These are phyloP conservation scores for Patiria miniata DNA, from an alignment of 35 echinoderm and acorn worm species.

Conservation along the genomic window DNA sequence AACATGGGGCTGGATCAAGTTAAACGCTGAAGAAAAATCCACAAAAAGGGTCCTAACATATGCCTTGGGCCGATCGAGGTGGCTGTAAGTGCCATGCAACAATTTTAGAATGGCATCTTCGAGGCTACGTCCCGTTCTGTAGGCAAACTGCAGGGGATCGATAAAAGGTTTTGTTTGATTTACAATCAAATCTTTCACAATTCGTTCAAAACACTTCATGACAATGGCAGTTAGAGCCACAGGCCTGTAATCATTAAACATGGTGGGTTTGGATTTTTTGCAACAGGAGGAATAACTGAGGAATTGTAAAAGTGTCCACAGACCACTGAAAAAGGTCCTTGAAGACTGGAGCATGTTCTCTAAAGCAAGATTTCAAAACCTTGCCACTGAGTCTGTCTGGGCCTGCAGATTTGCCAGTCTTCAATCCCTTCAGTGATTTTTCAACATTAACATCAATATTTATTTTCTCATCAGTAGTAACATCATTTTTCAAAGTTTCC, in stretches of 20 bases:
- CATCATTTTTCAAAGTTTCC: not conserved
- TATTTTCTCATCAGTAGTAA: slow-evolving; percentile 12
- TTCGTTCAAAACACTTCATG: slow-evolving; percentile 42
- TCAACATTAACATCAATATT: too few species aligned
- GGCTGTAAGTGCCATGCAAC: slow-evolving; percentile 33
- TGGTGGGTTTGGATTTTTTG: slow-evolving; percentile 30
- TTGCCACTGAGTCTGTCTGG: slow-evolving; percentile 40
- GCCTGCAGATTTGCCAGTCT: slow-evolving; percentile 38
- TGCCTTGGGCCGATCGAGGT: slow-evolving; percentile 27
- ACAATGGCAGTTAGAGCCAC: slow-evolving; percentile 13
- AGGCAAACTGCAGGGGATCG: too few species aligned
- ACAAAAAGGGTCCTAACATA: slow-evolving; percentile 27
- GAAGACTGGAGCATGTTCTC: too few species aligned
- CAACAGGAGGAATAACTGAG: slow-evolving; percentile 49
- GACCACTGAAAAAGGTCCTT: slow-evolving; percentile 47
- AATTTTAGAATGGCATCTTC: slow-evolving; percentile 27
- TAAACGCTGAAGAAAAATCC: slow-evolving; percentile 26
- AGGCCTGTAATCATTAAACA: slow-evolving; percentile 46
- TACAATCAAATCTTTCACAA: slow-evolving; percentile 23
- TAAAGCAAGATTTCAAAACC: slow-evolving; percentile 36
- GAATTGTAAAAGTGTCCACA: slow-evolving; percentile 36
- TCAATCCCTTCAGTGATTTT: slow-evolving; percentile 30
- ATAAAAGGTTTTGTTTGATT: not conserved
- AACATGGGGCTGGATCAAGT: slow-evolving; percentile 23
- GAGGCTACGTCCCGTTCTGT: slow-evolving; percentile 9